Evolutionary conservation across 2,797 vertebrate genomes (phyloP), one percentile per base, ranked within the genome.

Genomic region (Malurus splendens): DNA sequence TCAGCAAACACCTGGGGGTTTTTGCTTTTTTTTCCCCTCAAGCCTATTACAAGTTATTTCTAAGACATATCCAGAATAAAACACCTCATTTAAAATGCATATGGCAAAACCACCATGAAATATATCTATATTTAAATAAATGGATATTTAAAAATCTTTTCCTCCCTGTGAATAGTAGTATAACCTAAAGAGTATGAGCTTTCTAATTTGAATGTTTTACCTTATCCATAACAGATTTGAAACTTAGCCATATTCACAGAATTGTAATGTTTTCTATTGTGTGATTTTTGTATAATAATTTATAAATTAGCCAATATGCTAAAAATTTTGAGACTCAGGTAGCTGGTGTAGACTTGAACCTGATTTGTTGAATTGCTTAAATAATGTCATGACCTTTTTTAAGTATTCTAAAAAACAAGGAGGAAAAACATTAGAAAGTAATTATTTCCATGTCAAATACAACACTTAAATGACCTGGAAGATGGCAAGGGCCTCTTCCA

Each of bases 21-120:
- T 38, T 70, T 61, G 23, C 3, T 3, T 38, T 22, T 30, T 22
- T 5, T 1, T 0, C 4, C 9, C 8, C 8, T 16, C 17, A 18
- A 45, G 27, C 17, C 15, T 68, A 85, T 65, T 70, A 45, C 10
- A 67, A 60, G 13, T 45, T 83, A 52, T 51, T 90, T 83, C 22
- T 74, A 67, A 80, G 39, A 45, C 14, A 66, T 4, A 61, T 4
- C 1, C 11, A 57, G 42, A 77, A 30, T 54, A 60, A 90, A 87
- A 38, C 12, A 24, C 8, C 25, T 73, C 3, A 12, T 86, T 88
- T 65, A 60, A 68, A 48, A 57, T 7, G 23, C 28, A 22, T 18
- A 55, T 62, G 33, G 55, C 24, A 62, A 71, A 86, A 47, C 7
- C 64, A 28, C 22, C 44, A 54, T 18, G 13, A 61, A 91, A 76